phyloP scores from a whole-genome alignment of 2,797 vertebrate genomes.

The Cottoperca gobio region DNA sequence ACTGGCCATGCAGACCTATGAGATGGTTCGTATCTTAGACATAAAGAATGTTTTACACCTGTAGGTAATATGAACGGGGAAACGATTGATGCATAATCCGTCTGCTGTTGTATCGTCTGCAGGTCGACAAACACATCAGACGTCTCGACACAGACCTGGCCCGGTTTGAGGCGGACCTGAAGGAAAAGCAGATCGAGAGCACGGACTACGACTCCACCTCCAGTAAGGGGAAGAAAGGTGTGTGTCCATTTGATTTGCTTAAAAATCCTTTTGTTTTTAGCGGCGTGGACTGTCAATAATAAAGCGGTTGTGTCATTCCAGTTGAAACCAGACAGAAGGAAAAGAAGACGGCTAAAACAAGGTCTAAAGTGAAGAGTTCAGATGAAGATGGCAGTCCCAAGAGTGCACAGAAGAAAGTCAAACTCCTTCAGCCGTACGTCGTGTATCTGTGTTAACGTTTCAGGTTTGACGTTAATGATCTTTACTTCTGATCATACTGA shows the following conservation, averaged over 20 bases:
- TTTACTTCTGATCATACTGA: not conserved
- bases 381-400: constrained; percentile 94
- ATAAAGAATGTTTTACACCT: not conserved
- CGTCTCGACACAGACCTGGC: constrained; percentile 97
- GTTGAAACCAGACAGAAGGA: constrained; percentile 93
- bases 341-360: constrained; percentile 93
- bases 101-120: constrained; percentile 14
- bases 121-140: constrained; percentile 98
- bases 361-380: constrained; percentile 95
- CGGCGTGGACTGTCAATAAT: not conserved
- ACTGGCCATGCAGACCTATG: constrained; percentile 99
- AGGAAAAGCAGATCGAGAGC: constrained; percentile 97
- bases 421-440: constrained; percentile 86
- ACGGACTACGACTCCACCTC: constrained; percentile 97
- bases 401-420: constrained; percentile 94
- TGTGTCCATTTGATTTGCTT: constrained; percentile 46
- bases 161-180: constrained; percentile 96
- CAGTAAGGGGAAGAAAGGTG: constrained; percentile 98
- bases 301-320: constrained; percentile 41
- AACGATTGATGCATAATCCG: not conserved
- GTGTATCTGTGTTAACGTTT: constrained; percentile 1
- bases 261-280: not conserved
- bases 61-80: not conserved
- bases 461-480: not conserved
- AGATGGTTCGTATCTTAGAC: constrained; percentile 89